A percentile compares a stretch with the other conserved stretches of the same genome.
These are phyloP conservation scores for Drosophila acutilabella DNA, from an alignment of 2,888 invertebrate genomes.

Conservation along the genomic window DNA sequence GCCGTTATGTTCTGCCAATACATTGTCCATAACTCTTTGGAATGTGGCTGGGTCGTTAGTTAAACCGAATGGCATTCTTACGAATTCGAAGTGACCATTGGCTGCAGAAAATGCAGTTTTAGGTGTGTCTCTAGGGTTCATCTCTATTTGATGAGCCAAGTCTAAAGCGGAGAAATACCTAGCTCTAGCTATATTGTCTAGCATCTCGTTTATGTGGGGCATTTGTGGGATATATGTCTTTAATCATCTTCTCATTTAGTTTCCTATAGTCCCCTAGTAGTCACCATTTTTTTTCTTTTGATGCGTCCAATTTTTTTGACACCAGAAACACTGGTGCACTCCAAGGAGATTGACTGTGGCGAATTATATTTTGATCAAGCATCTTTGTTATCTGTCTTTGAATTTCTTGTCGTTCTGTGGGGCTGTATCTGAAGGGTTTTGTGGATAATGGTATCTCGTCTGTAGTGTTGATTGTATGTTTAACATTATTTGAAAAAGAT, in stretches of 20 bases:
- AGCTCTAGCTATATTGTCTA: background rate
- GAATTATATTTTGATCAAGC: background rate
- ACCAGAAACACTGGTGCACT: too few species aligned
- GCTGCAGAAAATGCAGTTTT: background rate
- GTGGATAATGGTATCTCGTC: conserved; percentile 2
- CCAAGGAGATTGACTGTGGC: too few species aligned
- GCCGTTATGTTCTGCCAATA: background rate
- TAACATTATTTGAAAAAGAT: conserved; percentile 2
- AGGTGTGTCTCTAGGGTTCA: background rate
- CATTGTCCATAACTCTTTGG: conserved; percentile 6
- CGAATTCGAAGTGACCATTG: background rate
- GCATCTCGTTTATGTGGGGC: background rate
- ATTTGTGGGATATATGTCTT: background rate
- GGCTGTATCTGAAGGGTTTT: conserved; percentile 7
- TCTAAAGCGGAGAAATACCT: background rate
- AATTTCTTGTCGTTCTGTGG: conserved; percentile 1
- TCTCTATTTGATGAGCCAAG: background rate
- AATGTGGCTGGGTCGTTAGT: background rate
- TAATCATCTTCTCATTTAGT: background rate
- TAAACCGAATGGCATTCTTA: conserved; percentile 2
- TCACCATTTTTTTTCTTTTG: background rate
- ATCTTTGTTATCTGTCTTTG: background rate
- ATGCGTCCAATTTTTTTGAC: too few species aligned
- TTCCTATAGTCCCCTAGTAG: background rate
- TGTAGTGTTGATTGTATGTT: background rate